Conservation (phyloP, 2,888 invertebrate species). For the Balanococcus diminutus region DNA sequence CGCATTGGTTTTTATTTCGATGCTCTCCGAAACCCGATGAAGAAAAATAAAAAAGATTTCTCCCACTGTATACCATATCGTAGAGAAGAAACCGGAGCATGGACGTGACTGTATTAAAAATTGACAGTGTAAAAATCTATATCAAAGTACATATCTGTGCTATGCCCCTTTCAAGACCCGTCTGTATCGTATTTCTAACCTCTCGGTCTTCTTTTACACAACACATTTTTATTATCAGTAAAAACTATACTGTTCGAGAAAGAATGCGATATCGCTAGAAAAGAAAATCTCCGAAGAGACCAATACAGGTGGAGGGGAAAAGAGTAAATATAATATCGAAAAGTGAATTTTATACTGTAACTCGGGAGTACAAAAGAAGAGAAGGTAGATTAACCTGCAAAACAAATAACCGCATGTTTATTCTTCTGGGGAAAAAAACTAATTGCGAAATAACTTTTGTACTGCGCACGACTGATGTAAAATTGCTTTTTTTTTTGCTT, state of each 20-base stretch:
- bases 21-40: not conserved
- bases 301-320: not conserved
- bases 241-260: not conserved
- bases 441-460: constrained; percentile 25
- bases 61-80: too few relatives aligned
- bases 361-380: not conserved
- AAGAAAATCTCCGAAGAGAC: too few relatives aligned
- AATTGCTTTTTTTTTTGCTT: not conserved
- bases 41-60: constrained; percentile 19
- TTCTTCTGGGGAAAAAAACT: constrained; percentile 8
- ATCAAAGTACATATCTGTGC: not conserved
- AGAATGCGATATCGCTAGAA: not conserved
- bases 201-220: not conserved
- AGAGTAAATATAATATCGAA: constrained; percentile 15
- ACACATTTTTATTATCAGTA: not conserved
- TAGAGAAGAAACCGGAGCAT: not conserved
- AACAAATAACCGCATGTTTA: constrained; percentile 27
- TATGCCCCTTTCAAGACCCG: not conserved
- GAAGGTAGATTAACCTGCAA: constrained; percentile 8
- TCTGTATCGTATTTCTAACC: not conserved
- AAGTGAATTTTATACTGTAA: constrained; percentile 7
- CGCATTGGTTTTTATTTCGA: constrained; percentile 23
- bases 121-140: constrained; percentile 15
- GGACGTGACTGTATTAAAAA: constrained; percentile 23
- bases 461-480: not conserved